phyloP scores from a whole-genome alignment of 2,888 invertebrate genomes.

The Gonocerus acuteangulatus region DNA sequence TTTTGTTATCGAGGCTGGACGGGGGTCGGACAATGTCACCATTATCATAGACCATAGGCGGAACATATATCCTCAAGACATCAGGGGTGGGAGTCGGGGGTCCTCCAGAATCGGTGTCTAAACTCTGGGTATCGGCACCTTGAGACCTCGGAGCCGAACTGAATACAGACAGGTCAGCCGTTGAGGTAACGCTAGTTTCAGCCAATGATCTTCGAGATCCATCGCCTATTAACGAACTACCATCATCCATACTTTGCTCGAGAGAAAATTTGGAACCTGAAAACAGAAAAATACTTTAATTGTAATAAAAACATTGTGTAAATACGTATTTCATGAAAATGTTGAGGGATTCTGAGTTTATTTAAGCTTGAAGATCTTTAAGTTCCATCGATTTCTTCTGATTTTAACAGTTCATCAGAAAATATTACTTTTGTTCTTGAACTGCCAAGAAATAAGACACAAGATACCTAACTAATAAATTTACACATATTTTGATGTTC shows the following conservation, averaged over 20 bases:
- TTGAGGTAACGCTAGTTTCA: constrained; percentile 75
- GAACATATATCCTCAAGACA: constrained; percentile 70
- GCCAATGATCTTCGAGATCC: constrained; percentile 72
- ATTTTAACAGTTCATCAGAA: too few relatives aligned
- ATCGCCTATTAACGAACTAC: constrained; percentile 56
- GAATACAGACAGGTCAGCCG: constrained; percentile 73
- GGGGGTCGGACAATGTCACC: constrained; percentile 46
- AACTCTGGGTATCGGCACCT: constrained; percentile 66
- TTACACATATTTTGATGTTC: too few relatives aligned
- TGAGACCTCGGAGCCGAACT: constrained; percentile 62
- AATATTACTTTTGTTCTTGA: too few relatives aligned
- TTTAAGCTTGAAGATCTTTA: too few relatives aligned
- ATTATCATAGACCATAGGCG: constrained; percentile 50
- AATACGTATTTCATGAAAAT: too few relatives aligned
- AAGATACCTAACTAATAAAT: too few relatives aligned
- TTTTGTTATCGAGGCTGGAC: constrained; percentile 57
- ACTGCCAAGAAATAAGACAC: too few relatives aligned
- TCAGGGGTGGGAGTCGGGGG: constrained; percentile 56
- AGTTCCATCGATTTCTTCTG: too few relatives aligned
- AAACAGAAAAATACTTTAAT: too few relatives aligned
- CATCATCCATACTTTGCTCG: constrained; percentile 59
- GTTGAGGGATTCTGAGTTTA: too few relatives aligned
- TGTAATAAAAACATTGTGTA: too few relatives aligned
- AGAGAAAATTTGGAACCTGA: constrained; percentile 57
- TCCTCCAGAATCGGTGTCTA: constrained; percentile 53